Percentiles rank a stretch among this genome's conserved stretches.
Conservation (phyloP, 2,888 invertebrate species). For the Caenorhabditis sp. region DNA sequence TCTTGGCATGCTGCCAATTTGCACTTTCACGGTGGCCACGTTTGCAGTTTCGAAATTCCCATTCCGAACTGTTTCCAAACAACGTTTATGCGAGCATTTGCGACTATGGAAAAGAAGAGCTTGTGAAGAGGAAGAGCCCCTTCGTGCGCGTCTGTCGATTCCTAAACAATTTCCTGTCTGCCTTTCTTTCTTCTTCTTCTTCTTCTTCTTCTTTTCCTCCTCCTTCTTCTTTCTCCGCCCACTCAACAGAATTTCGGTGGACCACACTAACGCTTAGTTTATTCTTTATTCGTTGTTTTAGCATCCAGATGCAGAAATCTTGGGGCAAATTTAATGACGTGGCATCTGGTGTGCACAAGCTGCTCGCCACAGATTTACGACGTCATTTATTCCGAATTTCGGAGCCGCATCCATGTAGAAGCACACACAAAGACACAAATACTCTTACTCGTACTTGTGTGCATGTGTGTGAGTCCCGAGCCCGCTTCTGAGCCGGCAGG, state of each 20-base stretch:
- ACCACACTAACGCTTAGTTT: neutral
- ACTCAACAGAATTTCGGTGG: neutral
- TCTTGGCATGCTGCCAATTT: constrained; percentile 17
- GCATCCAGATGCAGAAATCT: neutral
- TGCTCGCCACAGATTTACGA: constrained; percentile 22
- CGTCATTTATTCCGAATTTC: constrained; percentile 22
- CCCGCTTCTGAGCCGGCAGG: neutral
- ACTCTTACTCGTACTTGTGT: neutral
- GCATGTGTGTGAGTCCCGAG: neutral
- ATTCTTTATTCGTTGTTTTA: neutral
- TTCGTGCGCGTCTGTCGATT: constrained; percentile 17
- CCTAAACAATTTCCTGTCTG: constrained; percentile 55
- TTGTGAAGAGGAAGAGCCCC: neutral
- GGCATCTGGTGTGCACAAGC: neutral
- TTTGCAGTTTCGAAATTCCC: too few species aligned
- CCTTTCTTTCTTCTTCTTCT: constrained; percentile 12
- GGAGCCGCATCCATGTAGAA: neutral
- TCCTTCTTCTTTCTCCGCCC: neutral
- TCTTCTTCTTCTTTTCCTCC: neutral
- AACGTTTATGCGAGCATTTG: too few species aligned
- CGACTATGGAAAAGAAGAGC: too few species aligned
- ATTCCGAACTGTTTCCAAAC: too few species aligned
- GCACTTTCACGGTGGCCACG: neutral
- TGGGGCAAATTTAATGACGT: neutral
- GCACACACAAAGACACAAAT: neutral